phyloP scores from a whole-genome alignment of 2,888 invertebrate genomes.

The Nesidiocoris tenuis region DNA sequence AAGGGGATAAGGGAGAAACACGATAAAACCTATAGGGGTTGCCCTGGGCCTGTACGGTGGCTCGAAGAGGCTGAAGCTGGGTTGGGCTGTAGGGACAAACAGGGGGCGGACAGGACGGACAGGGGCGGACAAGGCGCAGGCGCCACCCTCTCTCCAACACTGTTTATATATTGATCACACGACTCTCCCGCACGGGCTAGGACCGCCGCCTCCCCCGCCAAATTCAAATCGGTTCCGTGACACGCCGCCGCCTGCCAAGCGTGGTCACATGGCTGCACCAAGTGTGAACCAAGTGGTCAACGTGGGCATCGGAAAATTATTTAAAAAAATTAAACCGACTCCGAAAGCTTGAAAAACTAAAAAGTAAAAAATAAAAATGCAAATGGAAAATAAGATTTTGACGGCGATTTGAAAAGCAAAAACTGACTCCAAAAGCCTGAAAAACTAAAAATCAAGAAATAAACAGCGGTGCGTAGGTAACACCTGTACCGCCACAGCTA shows the following conservation, averaged over 20 bases:
- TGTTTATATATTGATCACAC: slow-evolving; percentile 50
- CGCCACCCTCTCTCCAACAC: slow-evolving; percentile 42
- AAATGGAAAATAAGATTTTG: no score
- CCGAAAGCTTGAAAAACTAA: no score
- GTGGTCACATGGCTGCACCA: background rate
- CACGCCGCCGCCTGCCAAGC: background rate
- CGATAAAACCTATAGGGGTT: slow-evolving; percentile 42
- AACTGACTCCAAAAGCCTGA: no score
- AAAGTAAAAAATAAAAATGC: no score
- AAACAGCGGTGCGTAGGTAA: no score
- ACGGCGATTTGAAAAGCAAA: no score
- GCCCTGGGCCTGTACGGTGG: slow-evolving; percentile 42
- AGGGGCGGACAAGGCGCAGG: slow-evolving; percentile 10
- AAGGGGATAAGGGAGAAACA: slow-evolving; percentile 32
- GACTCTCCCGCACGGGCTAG: slow-evolving; percentile 21
- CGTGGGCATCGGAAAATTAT: no score
- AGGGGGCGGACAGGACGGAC: slow-evolving; percentile 47
- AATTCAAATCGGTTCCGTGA: slow-evolving; percentile 24
- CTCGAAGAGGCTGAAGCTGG: slow-evolving; percentile 6
- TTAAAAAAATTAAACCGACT: slow-evolving; percentile 14
- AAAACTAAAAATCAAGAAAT: no score
- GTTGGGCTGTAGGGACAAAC: no score
- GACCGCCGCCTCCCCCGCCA: slow-evolving; percentile 36
- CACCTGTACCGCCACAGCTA: no score
- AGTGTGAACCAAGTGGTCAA: no score